Percentiles rank a stretch among this genome's conserved stretches.
Evolutionary conservation across 2,888 invertebrate genomes (phyloP).

Genomic region (Orgyia antiqua): DNA sequence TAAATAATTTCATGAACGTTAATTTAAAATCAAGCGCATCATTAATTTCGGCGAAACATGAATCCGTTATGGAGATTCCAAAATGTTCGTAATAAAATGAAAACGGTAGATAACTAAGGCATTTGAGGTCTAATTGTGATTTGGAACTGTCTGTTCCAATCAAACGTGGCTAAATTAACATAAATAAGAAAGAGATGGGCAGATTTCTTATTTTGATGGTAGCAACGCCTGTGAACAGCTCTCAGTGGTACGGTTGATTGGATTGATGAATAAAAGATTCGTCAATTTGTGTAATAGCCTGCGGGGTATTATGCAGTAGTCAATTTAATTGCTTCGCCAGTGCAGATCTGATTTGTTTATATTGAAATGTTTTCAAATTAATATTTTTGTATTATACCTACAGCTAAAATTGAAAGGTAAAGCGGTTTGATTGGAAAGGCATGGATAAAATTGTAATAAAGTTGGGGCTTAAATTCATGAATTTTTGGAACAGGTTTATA

Average conservation of each 20-base stretch:
- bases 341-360: not conserved
- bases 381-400: no score
- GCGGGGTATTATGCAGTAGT: constrained; percentile 58
- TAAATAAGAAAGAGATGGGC: constrained; percentile 25
- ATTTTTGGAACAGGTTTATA: no score
- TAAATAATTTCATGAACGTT: no score
- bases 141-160: constrained; percentile 30
- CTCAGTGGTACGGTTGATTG: constrained; percentile 66
- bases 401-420: no score
- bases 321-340: constrained; percentile 45
- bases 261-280: constrained; percentile 72
- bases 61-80: constrained; percentile 7
- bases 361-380: not conserved
- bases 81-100: constrained; percentile 25
- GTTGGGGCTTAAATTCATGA: no score
- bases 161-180: constrained; percentile 13
- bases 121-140: constrained; percentile 51
- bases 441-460: no score
- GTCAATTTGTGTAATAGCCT: constrained; percentile 68
- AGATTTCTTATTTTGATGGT: constrained; percentile 48
- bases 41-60: constrained; percentile 4
- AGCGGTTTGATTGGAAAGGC: no score
- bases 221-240: constrained; percentile 61
- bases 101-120: constrained; percentile 65
- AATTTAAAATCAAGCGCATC: constrained; percentile 6